Base-by-base conservation (phyloP, 2,888 invertebrate genomes). In the Podabrus alpinus region DNA sequence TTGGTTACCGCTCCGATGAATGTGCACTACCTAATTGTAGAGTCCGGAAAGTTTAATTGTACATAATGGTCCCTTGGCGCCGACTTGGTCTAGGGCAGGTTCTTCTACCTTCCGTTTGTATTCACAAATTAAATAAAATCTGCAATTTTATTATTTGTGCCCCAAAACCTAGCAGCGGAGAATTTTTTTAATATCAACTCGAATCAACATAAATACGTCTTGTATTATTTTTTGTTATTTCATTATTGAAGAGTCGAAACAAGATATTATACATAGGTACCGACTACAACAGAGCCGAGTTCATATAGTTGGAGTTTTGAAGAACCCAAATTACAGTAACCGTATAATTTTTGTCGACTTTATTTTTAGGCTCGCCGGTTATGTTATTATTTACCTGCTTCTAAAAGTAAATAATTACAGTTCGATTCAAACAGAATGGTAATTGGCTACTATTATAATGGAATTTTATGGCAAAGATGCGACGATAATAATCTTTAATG, bases 381-480 rank as follows among this genome's bases (percentile, higher is more conserved):
- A 69, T 79, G 76, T 79, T 78, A 79, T 79, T 79, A 79, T 79
- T 79, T 79, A 79, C 79, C 79, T 79, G 79, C 69, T 62, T 71
- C 61, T 16, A 71, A 64, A 74, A 64, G 62, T 62, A 68, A 45
- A 45, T 45, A 15, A 68, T 67, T 73, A 66, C 71, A 75, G 72
- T 74, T 69, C 60, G 76, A 71, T 71, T 68, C 71, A 73, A 73
- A 79, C 77, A 77, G 81, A 81, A 80, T 80, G 80, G 80, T 82
- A 80, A 81, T 82, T 82, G 81, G 80, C 80, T 72, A 80, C 81
- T 84, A 85, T 84, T 83, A 84, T 82, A 79, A 78, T 79, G 80
- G 78, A 79, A 78, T 68, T 79, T 83, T 84, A 84, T 84, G 83
- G 82, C 82, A 45, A 45, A 45, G 45, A 45, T 45, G 45, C 45